Base-by-base conservation (phyloP, 2,797 vertebrate genomes). In the Ctenochaetus hawaiiensis region DNA sequence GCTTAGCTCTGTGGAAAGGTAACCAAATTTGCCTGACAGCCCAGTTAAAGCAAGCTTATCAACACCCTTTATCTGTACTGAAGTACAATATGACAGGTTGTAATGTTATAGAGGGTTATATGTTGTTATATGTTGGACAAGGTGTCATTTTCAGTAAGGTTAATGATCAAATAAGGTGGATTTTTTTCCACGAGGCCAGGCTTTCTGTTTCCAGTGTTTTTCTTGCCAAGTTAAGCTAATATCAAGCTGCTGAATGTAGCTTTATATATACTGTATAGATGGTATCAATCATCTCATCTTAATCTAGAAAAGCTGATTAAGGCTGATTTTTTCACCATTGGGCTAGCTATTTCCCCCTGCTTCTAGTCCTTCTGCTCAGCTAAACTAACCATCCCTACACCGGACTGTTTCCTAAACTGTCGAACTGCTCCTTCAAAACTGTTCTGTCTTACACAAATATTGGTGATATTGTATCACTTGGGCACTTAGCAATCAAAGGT, bases 401-500 rank as follows among this genome's bases (percentile, higher is more conserved):
- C 20, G 49, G 16, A n/a, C 22, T 49, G 22, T 43, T 56, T 41
- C 6, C 8, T 23, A 44, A 56, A 44, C 3, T 16, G 52, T 49
- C 37, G 53, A 57, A 48, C 8, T 39, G 4, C n/a, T 59, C 20
- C 37, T 52, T 73, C 18, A 43, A 67, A 75, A 44, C 54, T 1
- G 47, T 13, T 30, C 23, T 37, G 10, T 37, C 16, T 10, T 67
- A 66, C n/a, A 60, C 41, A 57, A 63, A 68, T 1, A 63, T 37
- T 13, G 14, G 9, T 64, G 57, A 56, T 56, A 51, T 3, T 72
- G 45, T 60, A 65, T 64, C 0, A 44, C 54, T 58, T 34, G 48
- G n/a, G 52, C 5, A 1, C 57, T 60, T 5, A 57, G 37, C 26
- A 75, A 54, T 58, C 72, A 72, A 61, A 73, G 64, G 54, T 62